Evolutionary conservation across 2,797 vertebrate genomes (phyloP), one percentile per base, ranked within the genome.

Genomic region (Smutsia gigantea): DNA sequence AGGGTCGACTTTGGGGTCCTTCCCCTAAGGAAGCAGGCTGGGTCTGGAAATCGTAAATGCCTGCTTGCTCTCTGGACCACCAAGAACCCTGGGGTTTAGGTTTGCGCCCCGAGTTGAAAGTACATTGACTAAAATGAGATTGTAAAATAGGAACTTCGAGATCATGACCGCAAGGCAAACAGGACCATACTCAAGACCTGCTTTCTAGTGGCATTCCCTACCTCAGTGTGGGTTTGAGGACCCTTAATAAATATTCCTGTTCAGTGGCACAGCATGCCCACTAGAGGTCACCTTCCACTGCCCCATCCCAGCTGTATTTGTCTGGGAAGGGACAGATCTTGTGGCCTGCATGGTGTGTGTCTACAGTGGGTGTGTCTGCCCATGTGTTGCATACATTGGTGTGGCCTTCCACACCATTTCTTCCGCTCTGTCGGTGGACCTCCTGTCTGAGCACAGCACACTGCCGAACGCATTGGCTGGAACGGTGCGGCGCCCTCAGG

Each of bases 311-410:
- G 53, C 23, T 46, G 46, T 3, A 0, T 4, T 23, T 68, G 46
- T 34, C 85, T 68, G 39, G 25, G 37, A 31, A 83, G 66, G 59
- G 42, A 49, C 8, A 1, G 7, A 9, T 15, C 12, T 39, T 23
- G 5, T 61, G 31, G 7, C 23, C 34, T 1, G 0, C 0, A 39
- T 0, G 13, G 4, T 1, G 25, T 14, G 7, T 3, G 64, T 18
- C 64, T 34, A 17, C 46, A 46, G 46, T 46, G 61, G 61, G 29
- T 7, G 23, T 7, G 1, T 31, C 18, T 39, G 23, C 77, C 72
- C 2, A 1, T 4, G 10, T 3, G 17, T 39, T 18, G 2, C 2
- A 1, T 21, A 2, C 10, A 1, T 17, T 0, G 55, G 12, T 37
- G 1, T 31, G 7, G 39, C 14, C 39, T 3, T 63, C 0, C 21